Conservation (phyloP, 2,797 vertebrate species). For the Rhabdomys pumilio region DNA sequence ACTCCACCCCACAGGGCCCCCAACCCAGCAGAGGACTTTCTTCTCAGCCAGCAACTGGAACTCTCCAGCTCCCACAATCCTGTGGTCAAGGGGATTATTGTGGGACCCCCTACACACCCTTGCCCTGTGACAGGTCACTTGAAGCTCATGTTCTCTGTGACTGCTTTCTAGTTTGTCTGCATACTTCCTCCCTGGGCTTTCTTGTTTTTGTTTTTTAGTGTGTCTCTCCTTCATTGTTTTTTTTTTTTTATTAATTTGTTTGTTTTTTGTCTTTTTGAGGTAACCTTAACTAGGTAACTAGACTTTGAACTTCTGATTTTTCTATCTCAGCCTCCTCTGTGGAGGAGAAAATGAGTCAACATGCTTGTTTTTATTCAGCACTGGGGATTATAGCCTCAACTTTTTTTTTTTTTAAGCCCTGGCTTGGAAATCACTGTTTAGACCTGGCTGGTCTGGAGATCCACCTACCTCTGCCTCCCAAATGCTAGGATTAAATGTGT, state of each 20-base stretch:
- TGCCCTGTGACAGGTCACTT: constrained; percentile 58
- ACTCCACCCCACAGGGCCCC: neutral
- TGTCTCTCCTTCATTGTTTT: neutral
- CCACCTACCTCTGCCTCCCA: neutral
- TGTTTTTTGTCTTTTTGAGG: neutral
- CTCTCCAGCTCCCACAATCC: neutral
- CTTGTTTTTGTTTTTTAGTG: neutral
- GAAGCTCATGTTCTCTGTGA: constrained; percentile 43
- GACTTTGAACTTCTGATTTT: neutral
- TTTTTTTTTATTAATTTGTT: neutral
- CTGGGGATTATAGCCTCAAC: neutral
- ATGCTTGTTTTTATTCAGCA: neutral
- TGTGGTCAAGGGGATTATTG: neutral
- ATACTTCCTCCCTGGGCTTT: constrained; percentile 49
- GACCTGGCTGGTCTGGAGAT: neutral
- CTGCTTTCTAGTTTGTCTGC: constrained; percentile 69
- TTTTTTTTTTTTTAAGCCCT: neutral
- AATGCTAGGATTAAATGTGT: neutral
- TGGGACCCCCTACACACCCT: accelerated
- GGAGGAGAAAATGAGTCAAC: neutral
- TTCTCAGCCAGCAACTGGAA: constrained; percentile 43
- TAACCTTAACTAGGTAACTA: neutral
- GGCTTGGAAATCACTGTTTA: neutral
- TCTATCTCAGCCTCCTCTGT: neutral
- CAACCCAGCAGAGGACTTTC: neutral